Evolutionary conservation across 1,140 invertebrate species (phyloP), one percentile per base, ranked within the genome.

Genomic region (Heliconius melpomene): DNA sequence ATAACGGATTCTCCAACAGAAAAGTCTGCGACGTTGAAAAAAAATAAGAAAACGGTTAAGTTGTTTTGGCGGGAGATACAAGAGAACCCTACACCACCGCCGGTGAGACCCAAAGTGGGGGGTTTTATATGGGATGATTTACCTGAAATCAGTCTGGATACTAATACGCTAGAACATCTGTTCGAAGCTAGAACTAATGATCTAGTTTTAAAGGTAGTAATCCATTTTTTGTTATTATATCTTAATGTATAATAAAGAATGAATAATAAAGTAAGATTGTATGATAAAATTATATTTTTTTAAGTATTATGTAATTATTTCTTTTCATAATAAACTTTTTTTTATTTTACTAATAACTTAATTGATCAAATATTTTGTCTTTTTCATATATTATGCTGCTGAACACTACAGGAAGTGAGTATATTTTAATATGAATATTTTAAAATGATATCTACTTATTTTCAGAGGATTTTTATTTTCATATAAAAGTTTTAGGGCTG

Each of bases 101-200:
- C 96, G 80, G 95, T 96, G 50, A 94, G 94, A 75, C 88, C 94
- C 71, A 96, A 97, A 84, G 91, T 95, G 79, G 95, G 95, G 60
- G 96, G 96, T 32, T 98, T 98, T 81, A 98, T 99, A 88, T 99
- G 99, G 99, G 98, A 99, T 92, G 98, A 99, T 88, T 91, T 99
- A 32, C 96, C 96, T 66, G 96, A 97, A 16, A 96, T 98, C 3
- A 95, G 96, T 66, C 96, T 99, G 18, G 99, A 99, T 91, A 98
- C 97, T 8, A 96, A 98, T 86, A 99, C 98, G 94, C 94, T 99
- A 82, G 98, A 99, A 93, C 98, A 99, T 95, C 95, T 99, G 29
- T 99, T 99, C 95, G 99, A 99, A 95, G 98, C 98, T 16, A 96
- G 98, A 85, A 98, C 98, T 79, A 99, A 99, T 95, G 99, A 99